Conservation (phyloP, 2,888 invertebrate genomes). For the Crocallis elinguaria region DNA sequence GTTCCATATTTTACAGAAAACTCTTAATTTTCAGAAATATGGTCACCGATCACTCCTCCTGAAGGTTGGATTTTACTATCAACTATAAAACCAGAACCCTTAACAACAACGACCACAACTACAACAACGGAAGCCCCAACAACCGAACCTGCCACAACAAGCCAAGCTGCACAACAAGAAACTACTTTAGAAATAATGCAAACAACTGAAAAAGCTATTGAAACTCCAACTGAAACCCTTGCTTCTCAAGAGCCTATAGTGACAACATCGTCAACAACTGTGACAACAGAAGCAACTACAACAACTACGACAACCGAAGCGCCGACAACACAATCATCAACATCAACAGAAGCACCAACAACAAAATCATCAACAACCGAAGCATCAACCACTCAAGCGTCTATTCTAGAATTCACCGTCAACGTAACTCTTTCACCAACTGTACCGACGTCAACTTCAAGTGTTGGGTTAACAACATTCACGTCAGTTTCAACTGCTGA, state of each 20-base stretch:
- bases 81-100: slow-evolving; percentile 64
- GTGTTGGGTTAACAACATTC: slow-evolving; percentile 51
- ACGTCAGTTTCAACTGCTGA: slow-evolving; percentile 48
- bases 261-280: slow-evolving; percentile 42
- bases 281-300: slow-evolving; percentile 56
- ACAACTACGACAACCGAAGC: slow-evolving; percentile 38
- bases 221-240: slow-evolving; percentile 6
- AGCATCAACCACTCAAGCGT: slow-evolving; percentile 48
- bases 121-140: slow-evolving; percentile 45
- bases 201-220: slow-evolving; percentile 26
- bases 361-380: slow-evolving; percentile 55
- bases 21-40: slow-evolving; percentile 74
- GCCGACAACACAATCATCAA: slow-evolving; percentile 22
- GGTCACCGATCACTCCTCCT: slow-evolving; percentile 87
- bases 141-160: slow-evolving; percentile 32
- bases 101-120: slow-evolving; percentile 42
- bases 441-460: slow-evolving; percentile 56
- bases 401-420: slow-evolving; percentile 65
- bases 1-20: not conserved
- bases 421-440: slow-evolving; percentile 70
- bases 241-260: slow-evolving; percentile 11
- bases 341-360: slow-evolving; percentile 35
- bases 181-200: slow-evolving; percentile 45
- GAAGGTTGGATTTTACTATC: slow-evolving; percentile 87
- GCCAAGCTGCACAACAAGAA: slow-evolving; percentile 38